A percentile compares a stretch with the other conserved stretches of the same genome.
Evolutionary conservation across 2,113 vertebrate species (phyloP).

Genomic region (Struthio camelus): DNA sequence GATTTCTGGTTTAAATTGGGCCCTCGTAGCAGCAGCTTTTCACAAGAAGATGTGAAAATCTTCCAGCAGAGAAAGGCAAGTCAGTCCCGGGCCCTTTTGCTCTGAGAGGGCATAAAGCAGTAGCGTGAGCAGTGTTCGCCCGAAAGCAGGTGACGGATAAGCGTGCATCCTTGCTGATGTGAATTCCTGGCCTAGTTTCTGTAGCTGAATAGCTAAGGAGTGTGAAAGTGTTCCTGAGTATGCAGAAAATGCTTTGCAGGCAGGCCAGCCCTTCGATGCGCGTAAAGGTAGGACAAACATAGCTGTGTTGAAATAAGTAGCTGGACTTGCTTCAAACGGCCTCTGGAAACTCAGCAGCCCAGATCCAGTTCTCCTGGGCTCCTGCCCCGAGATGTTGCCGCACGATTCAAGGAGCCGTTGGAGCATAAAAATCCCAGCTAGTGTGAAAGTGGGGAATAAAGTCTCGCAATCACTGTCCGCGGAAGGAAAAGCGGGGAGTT

Average conservation of each 20-base stretch:
- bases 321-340: fast-evolving
- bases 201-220: neutral
- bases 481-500: neutral
- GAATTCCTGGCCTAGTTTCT: neutral
- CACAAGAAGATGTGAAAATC: neutral
- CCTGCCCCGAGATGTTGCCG: neutral
- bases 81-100: neutral
- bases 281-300: fast-evolving
- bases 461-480: neutral
- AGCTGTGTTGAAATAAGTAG: fast-evolving
- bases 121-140: neutral
- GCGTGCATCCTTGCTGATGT: neutral
- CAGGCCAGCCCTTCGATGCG: neutral
- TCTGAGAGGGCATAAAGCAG: neutral
- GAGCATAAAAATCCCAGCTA: neutral
- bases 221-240: neutral
- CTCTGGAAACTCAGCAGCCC: neutral
- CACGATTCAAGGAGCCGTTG: neutral
- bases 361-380: neutral
- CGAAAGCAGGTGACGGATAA: neutral
- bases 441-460: neutral
- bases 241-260: neutral
- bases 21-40: neutral
- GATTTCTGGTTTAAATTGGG: neutral
- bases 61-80: neutral